Evolutionary conservation across 2,797 vertebrate genomes (phyloP).

Genomic region (Serranus cabrilla): DNA sequence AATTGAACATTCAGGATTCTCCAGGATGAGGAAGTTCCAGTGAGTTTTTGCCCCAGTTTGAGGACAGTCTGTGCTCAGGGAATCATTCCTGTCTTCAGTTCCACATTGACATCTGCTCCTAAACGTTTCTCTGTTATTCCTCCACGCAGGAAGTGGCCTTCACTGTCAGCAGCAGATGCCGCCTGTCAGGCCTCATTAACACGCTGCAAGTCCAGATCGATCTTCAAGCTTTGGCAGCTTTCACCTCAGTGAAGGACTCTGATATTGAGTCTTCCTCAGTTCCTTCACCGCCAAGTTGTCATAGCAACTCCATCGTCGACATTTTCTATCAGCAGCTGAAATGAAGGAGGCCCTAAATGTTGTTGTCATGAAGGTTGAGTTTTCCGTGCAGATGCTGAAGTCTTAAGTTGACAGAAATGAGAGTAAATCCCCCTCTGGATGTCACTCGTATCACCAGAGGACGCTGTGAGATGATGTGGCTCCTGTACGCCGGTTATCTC

Average conservation of each 20-base stretch:
- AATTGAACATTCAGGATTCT: too few relatives aligned
- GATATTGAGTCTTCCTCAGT: too few relatives aligned
- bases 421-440: slow-evolving; percentile 4
- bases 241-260: background rate
- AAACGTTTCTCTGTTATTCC: background rate
- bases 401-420: background rate
- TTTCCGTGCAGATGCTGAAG: background rate
- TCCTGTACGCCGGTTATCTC: background rate
- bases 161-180: slow-evolving; percentile 18
- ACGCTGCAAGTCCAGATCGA: background rate
- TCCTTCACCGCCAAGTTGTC: background rate
- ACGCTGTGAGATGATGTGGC: background rate
- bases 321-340: background rate
- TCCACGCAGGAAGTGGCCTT: background rate
- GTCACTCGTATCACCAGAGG: background rate
- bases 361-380: background rate
- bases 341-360: too few relatives aligned
- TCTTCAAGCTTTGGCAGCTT: background rate
- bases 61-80: background rate
- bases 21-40: too few relatives aligned
- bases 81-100: background rate
- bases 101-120: background rate
- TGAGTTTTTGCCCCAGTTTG: too few relatives aligned
- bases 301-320: background rate
- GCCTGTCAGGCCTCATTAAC: slow-evolving; percentile 17